These are phyloP conservation scores for Arrhamphus sclerolepis DNA, from an alignment of 2,797 vertebrate species.

Conservation along the genomic window DNA sequence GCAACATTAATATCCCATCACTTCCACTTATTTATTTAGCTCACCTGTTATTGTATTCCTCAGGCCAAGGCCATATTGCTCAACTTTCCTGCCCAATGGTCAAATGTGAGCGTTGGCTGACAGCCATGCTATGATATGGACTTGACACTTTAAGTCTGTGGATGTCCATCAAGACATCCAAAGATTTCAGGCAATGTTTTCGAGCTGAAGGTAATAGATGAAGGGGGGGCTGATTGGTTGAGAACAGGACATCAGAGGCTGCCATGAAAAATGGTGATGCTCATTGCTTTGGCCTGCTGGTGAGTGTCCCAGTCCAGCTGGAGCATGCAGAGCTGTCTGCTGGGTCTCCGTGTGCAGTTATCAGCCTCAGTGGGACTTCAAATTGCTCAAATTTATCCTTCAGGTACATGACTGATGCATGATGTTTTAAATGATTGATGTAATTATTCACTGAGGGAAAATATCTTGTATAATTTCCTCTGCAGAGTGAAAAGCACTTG, in stretches of 20 bases:
- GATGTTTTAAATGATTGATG: slow-evolving; percentile 45
- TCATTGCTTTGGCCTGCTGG: slow-evolving; percentile 29
- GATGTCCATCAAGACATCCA: no score
- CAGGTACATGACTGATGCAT: slow-evolving; percentile 57
- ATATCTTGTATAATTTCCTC: slow-evolving; percentile 26
- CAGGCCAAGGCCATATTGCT: slow-evolving; percentile 47
- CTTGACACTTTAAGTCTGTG: no score
- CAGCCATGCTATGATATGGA: no score
- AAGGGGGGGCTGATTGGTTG: no score
- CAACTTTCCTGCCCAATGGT: slow-evolving; percentile 5
- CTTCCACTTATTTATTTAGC: slow-evolving; percentile 63
- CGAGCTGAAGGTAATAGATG: no score
- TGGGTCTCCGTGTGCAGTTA: slow-evolving; percentile 29
- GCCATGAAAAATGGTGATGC: slow-evolving; percentile 25
- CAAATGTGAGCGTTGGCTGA: not conserved
- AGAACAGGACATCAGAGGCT: no score
- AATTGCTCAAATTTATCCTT: slow-evolving; percentile 27
- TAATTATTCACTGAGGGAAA: slow-evolving; percentile 46
- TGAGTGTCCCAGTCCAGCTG: slow-evolving; percentile 40
- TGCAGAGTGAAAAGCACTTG: not conserved
- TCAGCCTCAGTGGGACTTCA: slow-evolving; percentile 37
- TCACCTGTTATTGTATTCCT: slow-evolving; percentile 56
- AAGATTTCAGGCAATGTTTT: no score
- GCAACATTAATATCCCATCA: slow-evolving; percentile 56
- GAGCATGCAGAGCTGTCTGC: slow-evolving; percentile 16